Evolutionary conservation across 2,797 vertebrate genomes (phyloP), one percentile per base, ranked within the genome.

Genomic region (Austrolebias charrua): DNA sequence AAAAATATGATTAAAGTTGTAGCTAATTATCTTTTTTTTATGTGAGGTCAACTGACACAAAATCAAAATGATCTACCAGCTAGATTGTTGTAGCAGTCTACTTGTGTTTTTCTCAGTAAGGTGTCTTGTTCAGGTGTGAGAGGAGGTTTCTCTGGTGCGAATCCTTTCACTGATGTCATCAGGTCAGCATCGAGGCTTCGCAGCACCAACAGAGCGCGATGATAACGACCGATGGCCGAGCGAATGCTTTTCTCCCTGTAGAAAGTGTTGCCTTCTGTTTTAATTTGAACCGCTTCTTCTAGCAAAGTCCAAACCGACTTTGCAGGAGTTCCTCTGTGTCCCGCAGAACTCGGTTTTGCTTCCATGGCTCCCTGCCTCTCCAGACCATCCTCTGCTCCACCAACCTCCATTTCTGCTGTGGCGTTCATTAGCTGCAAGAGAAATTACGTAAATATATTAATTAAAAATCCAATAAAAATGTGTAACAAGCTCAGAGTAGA

Each of bases 21-120:
- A 33, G 31, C 8, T 35, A 35, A 35, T 8, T 35, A 8, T 35
- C 33, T 11, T 40, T 38, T 38, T 40, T 11, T 13, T 40, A 3
- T 13, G 38, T 4, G 3, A 12, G 11, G 10, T 40, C 3, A 6
- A 7, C 15, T 6, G 12, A 7, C 19, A 49, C 10, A 6, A n/a
- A 50, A 13, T n/a, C 4, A 46, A 9, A 38, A 44, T 33, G 55
- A 54, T 58, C 5, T 92, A 96, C 96, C 96, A 73, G 95, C 94
- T 55, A 96, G 83, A 69, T 96, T 97, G 87, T 96, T 97, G 91
- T 96, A 95, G 89, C 95, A 96, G 88, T 96, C 95, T 6, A 93
- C 88, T 89, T 96, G 94, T 31, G 85, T 94, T 77, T 71, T 89
- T 59, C 93, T 92, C 46, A 96, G 82, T 7, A 83, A 31, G 40